Evolutionary conservation across 2,797 vertebrate species (phyloP), one percentile per base, ranked within the genome.

Genomic region (Pteropus rufus): DNA sequence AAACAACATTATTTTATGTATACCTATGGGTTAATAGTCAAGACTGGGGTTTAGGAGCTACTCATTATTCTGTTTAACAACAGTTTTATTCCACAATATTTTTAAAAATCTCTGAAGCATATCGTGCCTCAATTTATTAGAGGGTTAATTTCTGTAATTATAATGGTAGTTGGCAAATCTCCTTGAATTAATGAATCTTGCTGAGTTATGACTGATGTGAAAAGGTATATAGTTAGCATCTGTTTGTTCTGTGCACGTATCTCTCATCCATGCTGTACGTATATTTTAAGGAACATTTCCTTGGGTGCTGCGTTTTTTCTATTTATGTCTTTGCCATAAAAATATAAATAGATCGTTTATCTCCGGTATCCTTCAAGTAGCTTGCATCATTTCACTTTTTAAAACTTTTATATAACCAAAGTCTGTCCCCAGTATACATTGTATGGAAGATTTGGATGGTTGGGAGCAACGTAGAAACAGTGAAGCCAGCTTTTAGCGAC

Each of bases 281-380:
- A 84, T 97, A 97, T 97, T 97, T 97, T 96, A 97, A 96, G 93
- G 41, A 95, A 92, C 54, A 96, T 93, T 92, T 95, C 90, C 96
- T 97, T 89, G 96, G 94, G 75, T 93, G 96, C 80, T 86, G 79
- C 92, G 80, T 77, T 89, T 95, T 95, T 94, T 82, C 79, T 96
- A 96, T 97, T 98, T 96, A 97, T 96, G 83, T 96, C 91, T 97
- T 97, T 46, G 44, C 86, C 95, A 97, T 96, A 95, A 96, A 97
- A 97, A 96, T 95, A 97, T 97, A 97, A 97, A 97, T 97, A 97
- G 96, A 95, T 79, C 83, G 16, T 95, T 94, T 95, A 91, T 97
- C 93, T 97, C 93, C 60, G 58, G 93, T 89, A 91, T 93, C 90
- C 89, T 97, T 94, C 94, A 95, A 97, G 95, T 94, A 76, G 91